Evolutionary conservation across 2,888 invertebrate genomes (phyloP).

Genomic region (Thera britannica): DNA sequence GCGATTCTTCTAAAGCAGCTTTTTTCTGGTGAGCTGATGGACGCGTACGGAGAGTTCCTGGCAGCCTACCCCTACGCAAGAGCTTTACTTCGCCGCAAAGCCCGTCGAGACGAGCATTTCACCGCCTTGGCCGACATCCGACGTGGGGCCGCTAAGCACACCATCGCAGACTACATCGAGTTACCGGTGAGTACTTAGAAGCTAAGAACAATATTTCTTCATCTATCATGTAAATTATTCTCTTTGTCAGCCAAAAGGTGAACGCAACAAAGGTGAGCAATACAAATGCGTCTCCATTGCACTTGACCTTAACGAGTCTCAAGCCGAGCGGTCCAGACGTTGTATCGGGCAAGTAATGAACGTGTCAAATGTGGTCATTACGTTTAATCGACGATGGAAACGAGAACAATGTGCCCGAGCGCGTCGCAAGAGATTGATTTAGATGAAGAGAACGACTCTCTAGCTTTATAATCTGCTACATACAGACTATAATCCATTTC

Average conservation of each 20-base stretch:
- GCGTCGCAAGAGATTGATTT: conserved; percentile 69
- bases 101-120: conserved; percentile 87
- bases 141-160: conserved; percentile 87
- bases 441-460: conserved; percentile 64
- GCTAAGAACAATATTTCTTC: conserved; percentile 20
- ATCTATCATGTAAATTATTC: conserved; percentile 43
- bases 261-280: conserved; percentile 53
- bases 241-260: conserved; percentile 38
- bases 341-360: conserved; percentile 57
- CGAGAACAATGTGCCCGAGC: conserved; percentile 69
- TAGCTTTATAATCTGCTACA: conserved; percentile 1
- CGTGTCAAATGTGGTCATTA: conserved; percentile 75
- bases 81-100: conserved; percentile 86
- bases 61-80: conserved; percentile 85
- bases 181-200: conserved; percentile 86
- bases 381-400: conserved; percentile 67
- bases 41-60: conserved; percentile 87
- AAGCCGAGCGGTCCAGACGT: conserved; percentile 45
- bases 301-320: conserved; percentile 64
- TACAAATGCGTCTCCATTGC: conserved; percentile 60
- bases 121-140: conserved; percentile 87
- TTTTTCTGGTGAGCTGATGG: conserved; percentile 87
- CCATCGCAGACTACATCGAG: conserved; percentile 86
- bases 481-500: conserved; percentile 16
- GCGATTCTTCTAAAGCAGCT: conserved; percentile 82